phyloP scores from a whole-genome alignment of 2,888 invertebrate genomes.

The Agapostemon virescens region DNA sequence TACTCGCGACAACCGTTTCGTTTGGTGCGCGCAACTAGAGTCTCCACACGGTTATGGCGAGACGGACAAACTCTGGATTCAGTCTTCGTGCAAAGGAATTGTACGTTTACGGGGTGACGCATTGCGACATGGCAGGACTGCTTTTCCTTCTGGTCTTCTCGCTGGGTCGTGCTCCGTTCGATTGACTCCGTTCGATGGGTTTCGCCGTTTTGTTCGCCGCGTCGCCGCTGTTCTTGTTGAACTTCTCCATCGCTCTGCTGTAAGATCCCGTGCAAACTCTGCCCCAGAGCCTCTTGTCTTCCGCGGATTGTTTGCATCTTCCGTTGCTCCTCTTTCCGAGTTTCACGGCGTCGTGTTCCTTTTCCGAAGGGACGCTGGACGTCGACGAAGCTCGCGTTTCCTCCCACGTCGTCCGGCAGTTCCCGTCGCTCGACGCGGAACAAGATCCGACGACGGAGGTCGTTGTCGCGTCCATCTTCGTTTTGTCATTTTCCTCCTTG shows the following conservation, averaged over 20 bases:
- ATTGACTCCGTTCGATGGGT: conserved; percentile 35
- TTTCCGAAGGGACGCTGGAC: conserved; percentile 65
- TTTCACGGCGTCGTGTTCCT: conserved; percentile 59
- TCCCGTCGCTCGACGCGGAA: conserved; percentile 75
- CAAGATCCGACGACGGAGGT: conserved; percentile 72
- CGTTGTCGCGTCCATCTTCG: conserved; percentile 65
- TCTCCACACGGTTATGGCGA: conserved; percentile 18
- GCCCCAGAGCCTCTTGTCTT: conserved; percentile 77
- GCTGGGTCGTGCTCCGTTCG: conserved; percentile 45
- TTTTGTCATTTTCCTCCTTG: conserved; percentile 61
- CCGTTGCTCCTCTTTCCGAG: conserved; percentile 42
- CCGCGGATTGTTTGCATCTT: conserved; percentile 62
- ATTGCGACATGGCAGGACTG: conserved; percentile 76
- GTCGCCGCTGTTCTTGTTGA: conserved; percentile 71
- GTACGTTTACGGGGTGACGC: conserved; percentile 66
- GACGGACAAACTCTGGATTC: conserved; percentile 38
- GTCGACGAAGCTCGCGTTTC: conserved; percentile 64
- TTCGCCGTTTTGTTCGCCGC: conserved; percentile 56
- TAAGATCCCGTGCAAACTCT: conserved; percentile 80
- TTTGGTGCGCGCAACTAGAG: conserved; percentile 42
- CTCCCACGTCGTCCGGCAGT: conserved; percentile 76
- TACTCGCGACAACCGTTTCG: not conserved
- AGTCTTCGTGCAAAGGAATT: conserved; percentile 42
- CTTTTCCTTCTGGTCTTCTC: conserved; percentile 78
- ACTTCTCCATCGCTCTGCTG: conserved; percentile 80